Conservation (phyloP, 2,797 vertebrate genomes). For the Knipowitschia caucasica region DNA sequence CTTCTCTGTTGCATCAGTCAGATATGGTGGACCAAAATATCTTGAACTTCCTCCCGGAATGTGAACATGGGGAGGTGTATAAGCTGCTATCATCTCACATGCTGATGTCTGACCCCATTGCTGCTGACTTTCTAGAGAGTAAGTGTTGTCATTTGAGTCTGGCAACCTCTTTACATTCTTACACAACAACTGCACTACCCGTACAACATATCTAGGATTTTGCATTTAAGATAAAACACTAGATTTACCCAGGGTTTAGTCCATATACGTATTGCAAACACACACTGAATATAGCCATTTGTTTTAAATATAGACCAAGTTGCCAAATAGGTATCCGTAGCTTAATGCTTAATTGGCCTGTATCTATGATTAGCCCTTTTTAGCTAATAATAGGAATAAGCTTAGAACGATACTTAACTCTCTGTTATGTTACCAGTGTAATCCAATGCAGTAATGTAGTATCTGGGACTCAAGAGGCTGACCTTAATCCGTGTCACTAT, state of each 20-base stretch:
- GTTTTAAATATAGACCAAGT: conserved; percentile 40
- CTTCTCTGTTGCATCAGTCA: conserved; percentile 82
- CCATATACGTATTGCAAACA: not conserved
- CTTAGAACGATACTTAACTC: conserved; percentile 71
- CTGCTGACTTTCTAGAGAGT: conserved; percentile 83
- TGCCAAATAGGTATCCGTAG: conserved; percentile 22
- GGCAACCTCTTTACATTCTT: conserved; percentile 2
- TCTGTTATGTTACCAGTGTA: conserved; percentile 71
- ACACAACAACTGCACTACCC: conserved; percentile 17
- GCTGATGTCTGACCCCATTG: conserved; percentile 80
- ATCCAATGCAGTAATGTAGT: conserved; percentile 66
- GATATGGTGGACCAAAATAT: conserved; percentile 95
- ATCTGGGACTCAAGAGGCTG: conserved; percentile 61
- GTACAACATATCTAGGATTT: conserved; percentile 14
- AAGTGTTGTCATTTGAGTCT: conserved; percentile 56
- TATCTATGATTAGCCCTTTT: conserved; percentile 66
- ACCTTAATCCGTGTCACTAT: conserved; percentile 73
- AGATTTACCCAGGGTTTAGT: not conserved
- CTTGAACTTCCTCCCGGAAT: conserved; percentile 89
- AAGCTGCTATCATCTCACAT: conserved; percentile 83
- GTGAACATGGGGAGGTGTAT: conserved; percentile 87
- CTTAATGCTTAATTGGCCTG: conserved; percentile 59
- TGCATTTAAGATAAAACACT: not conserved
- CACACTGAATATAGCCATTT: conserved; percentile 4
- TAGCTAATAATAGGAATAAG: conserved; percentile 72